These are phyloP conservation scores for Neodiprion lecontei DNA, from an alignment of 1,140 invertebrate species.

Conservation along the genomic window DNA sequence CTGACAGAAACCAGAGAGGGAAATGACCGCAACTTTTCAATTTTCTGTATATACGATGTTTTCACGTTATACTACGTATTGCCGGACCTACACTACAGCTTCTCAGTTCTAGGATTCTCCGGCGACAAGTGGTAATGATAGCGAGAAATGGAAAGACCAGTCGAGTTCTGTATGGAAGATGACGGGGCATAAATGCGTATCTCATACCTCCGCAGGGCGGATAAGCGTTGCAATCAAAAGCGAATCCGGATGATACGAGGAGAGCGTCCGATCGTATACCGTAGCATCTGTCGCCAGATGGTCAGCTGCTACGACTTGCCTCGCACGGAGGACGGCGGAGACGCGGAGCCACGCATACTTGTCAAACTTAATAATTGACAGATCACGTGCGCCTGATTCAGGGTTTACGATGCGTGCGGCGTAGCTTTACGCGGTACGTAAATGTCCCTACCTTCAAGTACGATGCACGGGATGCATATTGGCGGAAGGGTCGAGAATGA, in stretches of 20 bases:
- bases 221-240: background rate
- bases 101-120: no score
- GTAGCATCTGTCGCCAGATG: background rate
- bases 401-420: background rate
- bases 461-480: background rate
- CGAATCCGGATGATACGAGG: background rate
- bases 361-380: background rate
- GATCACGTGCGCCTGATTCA: background rate
- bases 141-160: no score
- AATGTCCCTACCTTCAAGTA: background rate
- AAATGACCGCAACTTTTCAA: no score
- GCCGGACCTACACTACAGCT: no score
- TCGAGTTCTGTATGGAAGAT: no score
- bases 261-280: background rate
- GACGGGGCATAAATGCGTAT: no score
- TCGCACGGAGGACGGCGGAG: no score
- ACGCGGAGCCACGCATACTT: background rate
- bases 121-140: no score
- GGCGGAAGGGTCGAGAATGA: background rate
- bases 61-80: no score
- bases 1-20: no score
- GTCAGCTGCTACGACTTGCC: background rate
- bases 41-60: no score
- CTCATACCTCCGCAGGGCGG: no score
- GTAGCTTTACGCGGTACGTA: background rate